Evolutionary conservation across 2,888 invertebrate genomes (phyloP).

Genomic region (Chydorus sphaericus): DNA sequence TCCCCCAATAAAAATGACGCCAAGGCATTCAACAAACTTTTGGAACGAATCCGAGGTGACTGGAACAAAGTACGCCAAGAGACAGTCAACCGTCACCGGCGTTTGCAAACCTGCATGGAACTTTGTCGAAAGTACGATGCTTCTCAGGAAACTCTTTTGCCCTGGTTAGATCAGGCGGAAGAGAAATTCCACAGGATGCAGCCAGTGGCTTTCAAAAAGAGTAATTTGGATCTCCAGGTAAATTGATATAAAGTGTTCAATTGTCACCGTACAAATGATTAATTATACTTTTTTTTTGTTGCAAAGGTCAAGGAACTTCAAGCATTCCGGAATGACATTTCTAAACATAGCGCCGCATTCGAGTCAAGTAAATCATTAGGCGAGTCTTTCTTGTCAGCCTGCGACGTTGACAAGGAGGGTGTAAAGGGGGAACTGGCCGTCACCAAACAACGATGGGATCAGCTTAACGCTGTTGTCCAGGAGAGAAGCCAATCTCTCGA

Average conservation of each 20-base stretch:
- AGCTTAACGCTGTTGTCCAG: slow-evolving; percentile 65
- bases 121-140: slow-evolving; percentile 80
- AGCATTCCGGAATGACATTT: slow-evolving; percentile 77
- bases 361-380: slow-evolving; percentile 75
- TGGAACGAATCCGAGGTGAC: slow-evolving; percentile 75
- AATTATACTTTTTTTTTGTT: no score
- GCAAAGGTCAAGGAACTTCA: slow-evolving; percentile 76
- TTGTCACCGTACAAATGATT: no score
- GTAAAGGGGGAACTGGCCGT: slow-evolving; percentile 65
- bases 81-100: slow-evolving; percentile 68
- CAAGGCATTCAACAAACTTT: slow-evolving; percentile 52
- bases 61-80: slow-evolving; percentile 86
- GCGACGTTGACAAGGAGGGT: slow-evolving; percentile 80
- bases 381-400: slow-evolving; percentile 71
- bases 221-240: slow-evolving; percentile 74
- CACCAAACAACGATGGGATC: slow-evolving; percentile 80
- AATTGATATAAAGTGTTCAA: no score
- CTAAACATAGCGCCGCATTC: slow-evolving; percentile 85
- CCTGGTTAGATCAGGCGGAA: slow-evolving; percentile 78
- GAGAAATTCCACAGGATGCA: slow-evolving; percentile 62
- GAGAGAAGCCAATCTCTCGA: slow-evolving; percentile 66
- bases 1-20: slow-evolving; percentile 34
- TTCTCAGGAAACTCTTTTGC: slow-evolving; percentile 67
- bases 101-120: slow-evolving; percentile 68
- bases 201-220: slow-evolving; percentile 59